Evolutionary conservation across 2,888 invertebrate genomes (phyloP), one percentile per base, ranked within the genome.

Genomic region (Didymodactylos carnosus): DNA sequence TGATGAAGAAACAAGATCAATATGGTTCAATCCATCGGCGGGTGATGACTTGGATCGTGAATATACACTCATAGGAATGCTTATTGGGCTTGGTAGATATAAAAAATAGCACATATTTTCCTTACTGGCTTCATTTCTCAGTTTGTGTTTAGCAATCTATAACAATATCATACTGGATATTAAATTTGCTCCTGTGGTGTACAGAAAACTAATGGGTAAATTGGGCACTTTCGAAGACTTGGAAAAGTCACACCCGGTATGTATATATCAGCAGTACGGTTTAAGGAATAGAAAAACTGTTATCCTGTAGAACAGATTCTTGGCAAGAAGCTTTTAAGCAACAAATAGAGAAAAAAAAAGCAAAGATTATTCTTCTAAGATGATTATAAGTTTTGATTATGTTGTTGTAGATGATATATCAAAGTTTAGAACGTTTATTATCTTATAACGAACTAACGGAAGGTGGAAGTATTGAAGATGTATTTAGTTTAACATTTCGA

Each of bases 101-200:
- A n/a, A n/a, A n/a, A n/a, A n/a, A n/a, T n/a, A n/a, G n/a, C n/a
- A n/a, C n/a, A n/a, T n/a, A n/a, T n/a, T n/a, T n/a, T n/a, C n/a
- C n/a, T n/a, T n/a, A n/a, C n/a, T n/a, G n/a, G n/a, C n/a, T n/a
- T n/a, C n/a, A n/a, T n/a, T n/a, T n/a, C n/a, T n/a, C n/a, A n/a
- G n/a, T n/a, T n/a, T n/a, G n/a, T n/a, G 94, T 10, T 86, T 94
- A 78, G 94, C 94, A 73, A 94, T 94, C 81, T 95, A 94, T 84
- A 94, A 95, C 84, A 93, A 92, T 82, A 89, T 94, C 40, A 94
- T 94, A 78, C 86, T 94, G 78, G 91, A 94, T 77, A 90, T 94
- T 74, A 92, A 91, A 82, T 94, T 94, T 82, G 94, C 94, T 2
- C 91, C 92, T 90, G 93, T 94, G 14, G 89, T 94, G 73, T 95